Evolutionary conservation across 2,797 vertebrate genomes (phyloP), one percentile per base, ranked within the genome.

Genomic region (Sparus aurata): DNA sequence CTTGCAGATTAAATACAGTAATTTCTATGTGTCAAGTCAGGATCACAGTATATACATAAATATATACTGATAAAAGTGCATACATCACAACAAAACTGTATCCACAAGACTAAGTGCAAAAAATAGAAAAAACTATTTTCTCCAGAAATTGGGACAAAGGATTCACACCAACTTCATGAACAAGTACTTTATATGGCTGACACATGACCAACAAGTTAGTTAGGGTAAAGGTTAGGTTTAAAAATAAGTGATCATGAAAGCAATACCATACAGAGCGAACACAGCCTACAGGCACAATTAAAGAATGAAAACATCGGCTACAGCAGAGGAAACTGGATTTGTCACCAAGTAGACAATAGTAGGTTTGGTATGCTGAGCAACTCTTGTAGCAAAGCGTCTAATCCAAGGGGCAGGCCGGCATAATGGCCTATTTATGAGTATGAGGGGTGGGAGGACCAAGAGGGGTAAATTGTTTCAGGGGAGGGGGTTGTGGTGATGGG

Each of bases 391-490:
- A 91, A 85, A 89, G 87, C 67, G 53, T 85, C 85, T 92, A 91
- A 95, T 93, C 90, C 87, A 82, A 81, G 81, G 71, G 83, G 83
- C 86, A 85, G 85, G 73, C 71, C 38, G 0, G 75, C 69, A 93
- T 94, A 93, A 94, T 84, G 89, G 89, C 87, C 94, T 79, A 92
- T 93, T 95, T 92, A 93, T 91, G 85, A 88, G 85, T 71, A 57
- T 34, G 73, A 86, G 85, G 71, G 73, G 90, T 90, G 86, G 92
- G 87, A 89, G 90, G 85, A 89, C 89, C 80, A 53, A 87, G 78
- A 78, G 84, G 88, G 91, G 87, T 82, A 75, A 88, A 91, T 78
- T 87, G 88, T 84, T 91, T 84, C 52, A 79, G 77, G 66, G 79
- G 64, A 69, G 77, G 83, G 80, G 75, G 87, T 27, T 38, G 69